phyloP scores from a whole-genome alignment of 2,797 vertebrate species.

The Tapera naevia region DNA sequence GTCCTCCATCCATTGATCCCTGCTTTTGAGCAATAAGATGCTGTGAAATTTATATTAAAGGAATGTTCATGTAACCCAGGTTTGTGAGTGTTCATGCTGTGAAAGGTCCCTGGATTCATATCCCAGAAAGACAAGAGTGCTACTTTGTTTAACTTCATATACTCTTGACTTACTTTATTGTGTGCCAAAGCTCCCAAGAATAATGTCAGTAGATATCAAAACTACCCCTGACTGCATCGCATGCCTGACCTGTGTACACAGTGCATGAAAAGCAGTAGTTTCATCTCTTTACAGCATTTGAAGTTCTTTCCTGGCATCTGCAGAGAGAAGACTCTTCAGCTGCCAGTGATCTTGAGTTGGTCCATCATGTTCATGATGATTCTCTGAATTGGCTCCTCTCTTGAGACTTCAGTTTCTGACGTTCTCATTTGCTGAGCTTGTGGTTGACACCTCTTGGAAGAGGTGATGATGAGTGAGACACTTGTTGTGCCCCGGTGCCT shows the following conservation, averaged over 20 bases:
- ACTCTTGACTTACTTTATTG: not conserved
- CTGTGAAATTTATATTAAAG: not conserved
- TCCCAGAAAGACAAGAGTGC: not conserved
- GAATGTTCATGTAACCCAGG: not conserved
- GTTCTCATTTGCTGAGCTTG: not conserved
- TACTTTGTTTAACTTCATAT: not conserved
- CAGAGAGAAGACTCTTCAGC: not conserved
- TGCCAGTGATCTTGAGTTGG: not conserved
- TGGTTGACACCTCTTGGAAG: not conserved
- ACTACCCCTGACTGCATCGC: not conserved
- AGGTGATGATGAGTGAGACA: not conserved
- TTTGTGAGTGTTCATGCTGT: not conserved
- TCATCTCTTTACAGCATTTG: not conserved
- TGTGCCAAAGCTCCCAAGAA: not conserved
- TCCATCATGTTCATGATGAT: not conserved
- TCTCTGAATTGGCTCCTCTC: not conserved
- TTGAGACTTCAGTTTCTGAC: not conserved
- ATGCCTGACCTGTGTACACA: not conserved
- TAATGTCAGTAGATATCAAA: not conserved
- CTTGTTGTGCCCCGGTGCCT: not conserved
- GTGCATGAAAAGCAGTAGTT: not conserved
- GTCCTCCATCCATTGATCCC: not conserved
- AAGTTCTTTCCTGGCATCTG: not conserved
- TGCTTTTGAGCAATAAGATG: not conserved
- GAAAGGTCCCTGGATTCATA: not conserved